Evolutionary conservation across 1,140 invertebrate species (phyloP).

Genomic region (Drosophila ogumai): DNA sequence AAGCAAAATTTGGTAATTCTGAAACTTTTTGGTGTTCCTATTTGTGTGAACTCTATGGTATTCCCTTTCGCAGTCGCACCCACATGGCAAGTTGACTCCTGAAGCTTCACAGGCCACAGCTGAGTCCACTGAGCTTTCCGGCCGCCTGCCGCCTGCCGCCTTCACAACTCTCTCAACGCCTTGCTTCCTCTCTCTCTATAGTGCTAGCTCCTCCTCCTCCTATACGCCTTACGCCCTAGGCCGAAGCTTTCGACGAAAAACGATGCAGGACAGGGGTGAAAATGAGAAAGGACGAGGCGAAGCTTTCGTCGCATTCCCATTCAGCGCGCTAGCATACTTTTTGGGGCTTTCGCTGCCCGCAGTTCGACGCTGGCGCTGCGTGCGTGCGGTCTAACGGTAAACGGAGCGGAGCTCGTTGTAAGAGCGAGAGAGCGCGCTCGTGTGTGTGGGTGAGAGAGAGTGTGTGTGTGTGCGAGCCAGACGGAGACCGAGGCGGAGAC

Average conservation of each 20-base stretch:
- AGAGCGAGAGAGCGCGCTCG: slow-evolving; percentile 25
- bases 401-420: slow-evolving; percentile 19
- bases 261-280: neutral
- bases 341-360: slow-evolving; percentile 48
- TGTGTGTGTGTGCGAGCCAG: slow-evolving; percentile 33
- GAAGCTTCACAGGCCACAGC: slow-evolving; percentile 55
- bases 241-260: slow-evolving; percentile 8
- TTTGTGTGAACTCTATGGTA: neutral
- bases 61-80: slow-evolving; percentile 28
- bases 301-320: slow-evolving; percentile 47
- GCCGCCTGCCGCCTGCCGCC: slow-evolving; percentile 20
- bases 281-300: neutral
- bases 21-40: neutral
- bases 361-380: slow-evolving; percentile 82
- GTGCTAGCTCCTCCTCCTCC: neutral
- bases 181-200: neutral
- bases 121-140: slow-evolving; percentile 50
- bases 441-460: neutral
- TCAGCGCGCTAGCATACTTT: slow-evolving; percentile 66
- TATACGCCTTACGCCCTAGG: neutral
- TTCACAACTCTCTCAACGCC: neutral
- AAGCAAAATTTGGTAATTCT: neutral
- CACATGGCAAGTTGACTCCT: slow-evolving; percentile 55
- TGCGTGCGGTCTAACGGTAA: slow-evolving; percentile 75
- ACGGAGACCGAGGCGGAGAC: slow-evolving; percentile 29